Evolutionary conservation across 2,888 invertebrate genomes (phyloP).

Genomic region (Xanthostigma xanthostigma): DNA sequence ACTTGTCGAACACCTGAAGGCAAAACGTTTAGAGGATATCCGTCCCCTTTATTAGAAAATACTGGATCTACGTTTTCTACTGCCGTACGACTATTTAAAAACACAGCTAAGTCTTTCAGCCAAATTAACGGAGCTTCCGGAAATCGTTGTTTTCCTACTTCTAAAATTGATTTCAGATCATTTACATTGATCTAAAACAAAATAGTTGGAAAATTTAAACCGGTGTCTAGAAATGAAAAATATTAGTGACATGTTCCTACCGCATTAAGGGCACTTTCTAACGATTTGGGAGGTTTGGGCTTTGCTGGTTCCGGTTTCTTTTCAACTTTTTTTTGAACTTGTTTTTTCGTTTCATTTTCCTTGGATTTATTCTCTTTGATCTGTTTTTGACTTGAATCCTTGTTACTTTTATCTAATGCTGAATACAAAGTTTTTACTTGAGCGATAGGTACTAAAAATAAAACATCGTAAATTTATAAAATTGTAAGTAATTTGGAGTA

Average conservation of each 20-base stretch:
- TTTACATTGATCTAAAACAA: constrained; percentile 41
- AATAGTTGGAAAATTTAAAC: constrained; percentile 3
- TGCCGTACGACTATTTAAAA: constrained; percentile 43
- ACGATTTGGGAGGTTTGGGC: constrained; percentile 46
- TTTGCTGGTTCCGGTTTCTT: constrained; percentile 36
- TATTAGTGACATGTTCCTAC: constrained; percentile 27
- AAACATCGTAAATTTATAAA: constrained; percentile 3
- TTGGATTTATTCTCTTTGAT: constrained; percentile 24
- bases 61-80: constrained; percentile 47
- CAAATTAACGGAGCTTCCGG: constrained; percentile 55
- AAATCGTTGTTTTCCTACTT: constrained; percentile 45
- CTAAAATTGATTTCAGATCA: constrained; percentile 35
- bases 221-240: background rate
- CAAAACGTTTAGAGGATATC: constrained; percentile 39
- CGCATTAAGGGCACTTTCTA: constrained; percentile 44
- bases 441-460: constrained; percentile 45
- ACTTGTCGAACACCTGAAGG: constrained; percentile 23
- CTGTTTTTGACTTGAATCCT: constrained; percentile 38
- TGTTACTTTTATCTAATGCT: constrained; percentile 44
- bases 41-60: constrained; percentile 36
- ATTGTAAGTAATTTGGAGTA: background rate
- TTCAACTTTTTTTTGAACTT: constrained; percentile 24
- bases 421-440: constrained; percentile 52
- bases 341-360: constrained; percentile 21
- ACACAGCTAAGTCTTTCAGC: constrained; percentile 53